phyloP scores from a whole-genome alignment of 1,140 invertebrate genomes.

The Magallana gigas region DNA sequence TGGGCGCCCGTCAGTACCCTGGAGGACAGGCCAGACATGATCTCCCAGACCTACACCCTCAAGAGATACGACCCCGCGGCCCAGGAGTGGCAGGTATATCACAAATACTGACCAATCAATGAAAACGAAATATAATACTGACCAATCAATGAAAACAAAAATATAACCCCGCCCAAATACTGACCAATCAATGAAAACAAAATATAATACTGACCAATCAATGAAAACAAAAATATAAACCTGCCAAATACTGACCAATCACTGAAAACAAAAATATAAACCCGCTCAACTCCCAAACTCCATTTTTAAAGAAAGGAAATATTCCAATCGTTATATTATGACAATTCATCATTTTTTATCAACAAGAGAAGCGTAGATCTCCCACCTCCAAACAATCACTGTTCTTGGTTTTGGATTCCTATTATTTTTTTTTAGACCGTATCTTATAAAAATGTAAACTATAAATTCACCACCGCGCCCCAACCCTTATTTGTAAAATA shows the following conservation, averaged over 20 bases:
- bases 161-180: constrained; percentile 66
- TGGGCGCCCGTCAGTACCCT: constrained; percentile 70
- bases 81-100: constrained; percentile 75
- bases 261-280: neutral
- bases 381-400: no score
- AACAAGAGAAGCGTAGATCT: no score
- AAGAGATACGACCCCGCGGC: constrained; percentile 74
- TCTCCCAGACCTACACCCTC: constrained; percentile 70
- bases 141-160: constrained; percentile 47
- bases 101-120: neutral
- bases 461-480: no score
- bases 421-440: no score
- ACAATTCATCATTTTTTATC: no score
- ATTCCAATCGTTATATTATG: no score
- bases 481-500: no score
- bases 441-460: no score
- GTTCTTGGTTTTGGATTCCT: no score
- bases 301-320: no score
- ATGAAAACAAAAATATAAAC: constrained; percentile 67
- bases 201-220: no score
- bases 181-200: neutral
- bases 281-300: no score
- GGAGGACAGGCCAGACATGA: constrained; percentile 74
- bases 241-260: constrained; percentile 34
- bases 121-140: neutral